Evolutionary conservation across 2,888 invertebrate genomes (phyloP).

Genomic region (Dimorphilus gyrociliatus): DNA sequence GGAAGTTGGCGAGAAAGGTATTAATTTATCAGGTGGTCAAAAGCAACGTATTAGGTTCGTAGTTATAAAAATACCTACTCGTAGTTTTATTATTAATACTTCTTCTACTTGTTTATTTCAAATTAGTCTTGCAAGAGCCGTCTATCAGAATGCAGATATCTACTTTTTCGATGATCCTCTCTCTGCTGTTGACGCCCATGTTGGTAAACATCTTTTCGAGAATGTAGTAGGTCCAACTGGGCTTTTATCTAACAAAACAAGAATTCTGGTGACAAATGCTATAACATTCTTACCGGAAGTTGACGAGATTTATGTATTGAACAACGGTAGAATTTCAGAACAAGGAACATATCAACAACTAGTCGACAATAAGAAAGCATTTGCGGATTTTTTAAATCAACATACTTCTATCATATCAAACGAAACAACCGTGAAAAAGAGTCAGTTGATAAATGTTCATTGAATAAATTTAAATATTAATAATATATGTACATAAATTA

Average conservation of each 20-base stretch:
- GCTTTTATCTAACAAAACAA: slow-evolving; percentile 21
- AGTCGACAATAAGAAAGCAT: slow-evolving; percentile 21
- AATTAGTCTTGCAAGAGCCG: slow-evolving; percentile 34
- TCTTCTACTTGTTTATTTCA: too few species aligned
- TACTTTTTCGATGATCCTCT: slow-evolving; percentile 37
- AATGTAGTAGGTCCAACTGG: slow-evolving; percentile 32
- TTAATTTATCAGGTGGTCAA: background rate
- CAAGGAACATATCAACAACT: slow-evolving; percentile 23
- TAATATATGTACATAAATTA: too few species aligned
- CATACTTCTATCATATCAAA: background rate
- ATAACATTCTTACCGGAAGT: slow-evolving; percentile 25
- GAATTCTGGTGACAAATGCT: slow-evolving; percentile 30
- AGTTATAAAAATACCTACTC: too few species aligned
- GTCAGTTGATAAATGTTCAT: background rate
- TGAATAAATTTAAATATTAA: slow-evolving; percentile 1
- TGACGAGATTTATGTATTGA: slow-evolving; percentile 24
- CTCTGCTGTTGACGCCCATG: slow-evolving; percentile 38
- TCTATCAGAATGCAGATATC: slow-evolving; percentile 32
- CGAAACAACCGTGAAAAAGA: background rate
- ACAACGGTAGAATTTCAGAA: slow-evolving; percentile 23
- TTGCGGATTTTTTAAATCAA: slow-evolving; percentile 25
- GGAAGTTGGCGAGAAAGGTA: slow-evolving; percentile 44
- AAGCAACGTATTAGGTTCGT: too few species aligned
- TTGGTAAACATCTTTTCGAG: slow-evolving; percentile 36
- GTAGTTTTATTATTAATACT: too few species aligned